A percentile compares a stretch with the other conserved stretches of the same genome.
Evolutionary conservation across 1,140 invertebrate genomes (phyloP).

Genomic region (Zaprionus nigranus): DNA sequence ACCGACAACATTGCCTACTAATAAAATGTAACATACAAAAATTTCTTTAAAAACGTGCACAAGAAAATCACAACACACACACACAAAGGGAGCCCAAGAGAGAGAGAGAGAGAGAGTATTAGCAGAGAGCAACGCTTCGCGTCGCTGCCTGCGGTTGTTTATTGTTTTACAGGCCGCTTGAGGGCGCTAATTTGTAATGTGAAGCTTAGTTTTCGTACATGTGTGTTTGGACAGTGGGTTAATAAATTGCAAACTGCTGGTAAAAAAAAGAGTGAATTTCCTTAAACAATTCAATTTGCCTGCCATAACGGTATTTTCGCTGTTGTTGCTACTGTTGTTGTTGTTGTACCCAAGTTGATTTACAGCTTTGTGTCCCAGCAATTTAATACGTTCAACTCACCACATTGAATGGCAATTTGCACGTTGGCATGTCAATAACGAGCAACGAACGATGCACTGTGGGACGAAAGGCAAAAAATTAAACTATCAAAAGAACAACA

Average conservation of each 20-base stretch:
- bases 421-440: constrained; percentile 11
- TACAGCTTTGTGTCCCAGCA: not conserved
- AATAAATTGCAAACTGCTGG: constrained; percentile 12
- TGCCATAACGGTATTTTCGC: not conserved
- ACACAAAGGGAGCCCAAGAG: constrained; percentile 14
- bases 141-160: constrained; percentile 46
- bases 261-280: not conserved
- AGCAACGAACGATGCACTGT: too few relatives aligned
- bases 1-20: constrained; percentile 40
- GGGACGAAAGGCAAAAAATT: too few relatives aligned
- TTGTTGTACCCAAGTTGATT: not conserved
- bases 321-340: not conserved
- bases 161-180: constrained; percentile 75
- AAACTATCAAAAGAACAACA: too few relatives aligned
- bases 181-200: constrained; percentile 75
- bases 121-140: not conserved
- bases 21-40: constrained; percentile 55
- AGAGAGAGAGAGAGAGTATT: constrained; percentile 19
- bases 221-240: constrained; percentile 44
- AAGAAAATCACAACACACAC: constrained; percentile 52
- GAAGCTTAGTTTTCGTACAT: constrained; percentile 50
- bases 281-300: constrained; percentile 5
- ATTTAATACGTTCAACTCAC: constrained; percentile 17
- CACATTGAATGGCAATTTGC: constrained; percentile 18
- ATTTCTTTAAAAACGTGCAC: constrained; percentile 61